Evolutionary conservation across 1,140 invertebrate species (phyloP).

Genomic region (Temnothorax nylanderi): DNA sequence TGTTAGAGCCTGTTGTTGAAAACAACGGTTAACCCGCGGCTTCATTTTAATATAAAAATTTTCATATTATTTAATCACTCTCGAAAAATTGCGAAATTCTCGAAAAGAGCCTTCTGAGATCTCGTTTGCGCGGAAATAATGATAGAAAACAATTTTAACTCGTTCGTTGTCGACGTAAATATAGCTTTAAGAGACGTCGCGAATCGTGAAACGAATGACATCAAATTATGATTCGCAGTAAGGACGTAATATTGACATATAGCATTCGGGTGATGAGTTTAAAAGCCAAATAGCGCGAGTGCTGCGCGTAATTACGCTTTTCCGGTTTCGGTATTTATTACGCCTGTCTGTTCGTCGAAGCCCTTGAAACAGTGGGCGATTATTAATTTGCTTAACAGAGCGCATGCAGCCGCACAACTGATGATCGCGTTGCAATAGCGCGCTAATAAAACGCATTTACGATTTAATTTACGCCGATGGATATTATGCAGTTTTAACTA

Average conservation of each 20-base stretch:
- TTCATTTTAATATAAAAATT: background rate
- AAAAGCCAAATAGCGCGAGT: constrained; percentile 34
- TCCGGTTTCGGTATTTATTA: constrained; percentile 50
- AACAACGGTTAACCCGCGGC: background rate
- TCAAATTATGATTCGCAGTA: background rate
- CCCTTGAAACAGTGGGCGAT: constrained; percentile 40
- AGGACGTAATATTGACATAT: constrained; percentile 17
- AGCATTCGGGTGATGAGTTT: constrained; percentile 24
- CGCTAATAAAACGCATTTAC: constrained; percentile 54
- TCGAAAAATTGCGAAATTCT: background rate
- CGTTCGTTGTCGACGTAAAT: background rate
- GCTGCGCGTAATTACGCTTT: constrained; percentile 40
- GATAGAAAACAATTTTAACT: background rate
- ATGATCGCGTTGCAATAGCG: constrained; percentile 44
- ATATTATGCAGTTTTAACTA: constrained; percentile 6
- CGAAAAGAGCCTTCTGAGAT: background rate
- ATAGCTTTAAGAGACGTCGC: background rate
- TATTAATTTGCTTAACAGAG: constrained; percentile 51
- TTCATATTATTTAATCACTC: background rate
- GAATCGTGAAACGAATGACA: background rate
- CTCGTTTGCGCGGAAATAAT: background rate
- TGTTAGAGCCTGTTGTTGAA: background rate
- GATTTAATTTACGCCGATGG: constrained; percentile 16
- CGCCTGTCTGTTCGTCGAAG: constrained; percentile 30
- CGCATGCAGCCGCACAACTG: constrained; percentile 5